phyloP scores from a whole-genome alignment of 53 echinoderm and acorn worm genomes.

The Stichopus horrens region DNA sequence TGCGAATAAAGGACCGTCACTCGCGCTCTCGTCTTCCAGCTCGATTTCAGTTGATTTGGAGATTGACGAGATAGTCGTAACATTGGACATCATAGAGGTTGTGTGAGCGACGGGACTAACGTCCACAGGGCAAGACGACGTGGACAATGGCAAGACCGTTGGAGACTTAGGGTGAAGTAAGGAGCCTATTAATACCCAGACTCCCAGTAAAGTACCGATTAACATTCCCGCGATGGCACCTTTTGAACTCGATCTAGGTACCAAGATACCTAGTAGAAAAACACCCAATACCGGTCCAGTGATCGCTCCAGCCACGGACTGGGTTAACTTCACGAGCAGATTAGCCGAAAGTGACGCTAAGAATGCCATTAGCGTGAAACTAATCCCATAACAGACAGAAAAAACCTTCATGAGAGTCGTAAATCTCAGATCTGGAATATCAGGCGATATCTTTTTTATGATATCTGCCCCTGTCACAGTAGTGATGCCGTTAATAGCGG shows the following conservation, averaged over 20 bases:
- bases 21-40: neutral
- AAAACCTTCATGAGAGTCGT: neutral
- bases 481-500: neutral
- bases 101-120: neutral
- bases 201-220: neutral
- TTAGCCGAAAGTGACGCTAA: neutral
- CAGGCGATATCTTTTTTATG: neutral
- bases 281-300: neutral
- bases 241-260: neutral
- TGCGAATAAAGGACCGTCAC: neutral
- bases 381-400: neutral
- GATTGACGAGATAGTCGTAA: neutral
- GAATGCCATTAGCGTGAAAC: neutral
- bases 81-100: neutral
- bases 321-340: neutral
- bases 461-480: neutral
- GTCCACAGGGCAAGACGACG: neutral
- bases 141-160: neutral
- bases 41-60: neutral
- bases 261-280: neutral
- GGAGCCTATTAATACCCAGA: neutral
- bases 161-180: neutral
- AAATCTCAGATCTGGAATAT: neutral
- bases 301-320: neutral
- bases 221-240: neutral